Base-by-base conservation (phyloP, 2,113 vertebrate genomes). In the Maccullochella peelii region DNA sequence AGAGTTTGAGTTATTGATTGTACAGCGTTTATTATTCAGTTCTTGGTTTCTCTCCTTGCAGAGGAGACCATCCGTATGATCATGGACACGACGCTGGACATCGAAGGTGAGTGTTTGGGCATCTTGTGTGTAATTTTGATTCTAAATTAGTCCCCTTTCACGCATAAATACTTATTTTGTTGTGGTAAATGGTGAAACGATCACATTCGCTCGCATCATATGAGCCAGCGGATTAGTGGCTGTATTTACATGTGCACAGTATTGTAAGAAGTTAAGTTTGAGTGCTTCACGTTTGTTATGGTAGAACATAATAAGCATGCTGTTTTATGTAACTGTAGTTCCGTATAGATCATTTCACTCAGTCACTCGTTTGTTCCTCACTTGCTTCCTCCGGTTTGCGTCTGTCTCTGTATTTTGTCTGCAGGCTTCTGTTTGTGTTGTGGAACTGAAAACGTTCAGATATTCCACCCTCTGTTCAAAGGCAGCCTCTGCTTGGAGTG, bases 361-460 rank as follows among this genome's bases (percentile, higher is more conserved):
- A 27, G 55, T 70, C 21, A 33, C 38, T 47, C 49, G 15, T 59
- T 65, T 40, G 36, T 16, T 59, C 9, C 18, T 44, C 23, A 33
- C 25, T n/a, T 16, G 12, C 5, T 65, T 23, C 66, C 33, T 27
- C 20, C 27, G 4, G 0, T 50, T 4, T 44, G 0, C 8, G 0
- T 59, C n/a, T 49, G 2, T 79, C 2, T 49, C 7, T 50, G 21
- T 40, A 0, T 1, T 63, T 2, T 44, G 5, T 83, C 54, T 52
- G 57, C 92, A 99, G 98, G 95, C 0, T 96, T 93, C 88, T 99
- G 98, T 62, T 82, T 99, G 90, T 97, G 97, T 33, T 99, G 98
- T 0, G 97, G 97, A 5, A 95, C 91, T 20, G 91, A 94, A n/a
- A 84, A 94, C n/a, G 88, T 95, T 0, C 94, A 93, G 49, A 96